Base-by-base conservation (phyloP, 2,797 vertebrate species). In the Pygocentrus nattereri region DNA sequence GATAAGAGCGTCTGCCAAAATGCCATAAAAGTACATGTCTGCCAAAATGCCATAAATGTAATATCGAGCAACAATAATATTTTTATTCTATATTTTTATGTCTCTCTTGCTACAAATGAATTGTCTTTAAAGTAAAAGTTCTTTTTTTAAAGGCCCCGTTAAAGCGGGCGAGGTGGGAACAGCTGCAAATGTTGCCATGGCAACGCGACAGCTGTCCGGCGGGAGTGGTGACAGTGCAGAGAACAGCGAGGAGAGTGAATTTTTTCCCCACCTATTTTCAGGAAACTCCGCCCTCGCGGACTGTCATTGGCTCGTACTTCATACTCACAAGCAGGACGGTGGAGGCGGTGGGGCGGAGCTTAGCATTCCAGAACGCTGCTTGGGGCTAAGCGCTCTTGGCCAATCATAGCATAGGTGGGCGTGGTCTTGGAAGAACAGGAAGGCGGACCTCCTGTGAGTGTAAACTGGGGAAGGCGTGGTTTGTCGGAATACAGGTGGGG, bases 141-240 rank as follows among this genome's bases (percentile, higher is more conserved):
- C 2, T 2, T 2, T 34, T 34, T 34, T 50, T 50, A 50, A 50
- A 50, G 49, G 16, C 49, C 12, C 49, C 2, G 49, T 18, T 47
- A 18, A 15, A 50, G 49, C 49, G 38, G 38, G 38, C 21, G 65
- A 41, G 68, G 68, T 12, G 12, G 13, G 5, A 70, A 70, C 41
- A 70, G 81, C 78, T 75, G 78, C 62, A 86, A 82, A 87, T 89
- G 91, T 87, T 92, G 83, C 92, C 91, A 94, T 93, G 84, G 90
- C 91, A 92, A 92, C 94, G 78, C 87, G 86, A 61, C 89, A 87
- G 78, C 38, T 77, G 75, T 86, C 85, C 84, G 64, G 70, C 85
- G 82, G 84, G 87, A 44, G 12, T 68, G 87, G 65, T 84, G 86
- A 82, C 90, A 87, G 84, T 88, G 88, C 88, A 87, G 87, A 74